Percentiles rank a stretch among this genome's conserved stretches.
phyloP scores from a whole-genome alignment of 2,113 vertebrate genomes.

The Paradoxurus hermaphroditus region DNA sequence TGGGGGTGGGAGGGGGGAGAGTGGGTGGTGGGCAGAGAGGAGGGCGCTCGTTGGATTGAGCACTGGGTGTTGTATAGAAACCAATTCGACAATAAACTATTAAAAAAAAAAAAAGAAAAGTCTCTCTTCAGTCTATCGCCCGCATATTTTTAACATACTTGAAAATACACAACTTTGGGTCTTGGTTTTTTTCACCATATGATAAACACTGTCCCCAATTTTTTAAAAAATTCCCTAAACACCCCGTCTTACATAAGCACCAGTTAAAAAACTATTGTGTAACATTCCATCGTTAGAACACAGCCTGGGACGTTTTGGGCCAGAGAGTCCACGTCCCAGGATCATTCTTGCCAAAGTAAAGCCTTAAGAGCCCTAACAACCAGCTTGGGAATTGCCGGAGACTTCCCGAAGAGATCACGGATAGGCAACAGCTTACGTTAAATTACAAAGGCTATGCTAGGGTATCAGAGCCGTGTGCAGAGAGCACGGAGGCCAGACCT shows the following conservation, averaged over 20 bases:
- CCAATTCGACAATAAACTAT: too few relatives aligned
- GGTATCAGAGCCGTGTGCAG: background rate
- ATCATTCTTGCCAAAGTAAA: background rate
- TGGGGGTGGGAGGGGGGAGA: too few relatives aligned
- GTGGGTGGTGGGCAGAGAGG: too few relatives aligned
- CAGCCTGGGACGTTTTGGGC: background rate
- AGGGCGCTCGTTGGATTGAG: too few relatives aligned
- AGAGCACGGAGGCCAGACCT: background rate
- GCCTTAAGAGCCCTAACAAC: background rate
- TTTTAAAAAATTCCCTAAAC: background rate
- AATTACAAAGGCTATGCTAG: background rate
- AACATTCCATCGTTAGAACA: background rate
- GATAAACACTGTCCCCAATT: background rate
- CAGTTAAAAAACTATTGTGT: background rate
- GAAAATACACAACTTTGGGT: background rate
- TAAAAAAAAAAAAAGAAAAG: too few relatives aligned
- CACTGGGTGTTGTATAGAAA: too few relatives aligned
- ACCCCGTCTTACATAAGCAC: background rate
- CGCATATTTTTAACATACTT: background rate
- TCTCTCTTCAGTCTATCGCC: background rate
- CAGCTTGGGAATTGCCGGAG: background rate
- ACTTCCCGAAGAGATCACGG: background rate
- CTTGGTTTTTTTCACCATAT: background rate
- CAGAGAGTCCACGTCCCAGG: background rate
- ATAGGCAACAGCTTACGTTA: background rate